Conservation (phyloP, 2,113 vertebrate genomes). For the Passerina amoena region DNA sequence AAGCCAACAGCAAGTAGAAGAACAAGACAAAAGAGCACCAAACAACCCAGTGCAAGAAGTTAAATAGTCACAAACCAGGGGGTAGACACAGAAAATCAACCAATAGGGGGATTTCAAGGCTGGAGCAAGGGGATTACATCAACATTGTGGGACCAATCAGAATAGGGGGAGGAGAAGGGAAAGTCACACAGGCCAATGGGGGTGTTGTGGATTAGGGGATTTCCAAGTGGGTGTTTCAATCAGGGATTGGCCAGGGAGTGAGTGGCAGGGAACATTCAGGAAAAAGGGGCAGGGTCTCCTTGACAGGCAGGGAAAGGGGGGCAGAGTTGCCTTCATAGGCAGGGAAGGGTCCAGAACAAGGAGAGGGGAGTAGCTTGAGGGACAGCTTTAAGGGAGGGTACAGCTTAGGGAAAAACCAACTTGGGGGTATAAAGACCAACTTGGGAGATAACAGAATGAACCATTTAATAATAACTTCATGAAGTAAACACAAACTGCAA, state of each 20-base stretch:
- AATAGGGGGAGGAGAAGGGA: too few species aligned
- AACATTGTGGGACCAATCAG: too few species aligned
- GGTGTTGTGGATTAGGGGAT: too few species aligned
- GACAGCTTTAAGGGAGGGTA: neutral
- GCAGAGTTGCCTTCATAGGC: neutral
- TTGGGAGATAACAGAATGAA: neutral
- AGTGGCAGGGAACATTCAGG: too few species aligned
- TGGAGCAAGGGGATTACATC: neutral
- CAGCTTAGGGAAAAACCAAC: neutral
- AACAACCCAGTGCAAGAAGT: fast-evolving
- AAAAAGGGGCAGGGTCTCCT: too few species aligned
- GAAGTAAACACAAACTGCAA: neutral
- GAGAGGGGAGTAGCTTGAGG: neutral
- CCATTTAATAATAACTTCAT: neutral
- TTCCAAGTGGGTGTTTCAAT: too few species aligned
- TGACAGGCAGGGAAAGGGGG: too few species aligned
- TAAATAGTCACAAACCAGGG: neutral
- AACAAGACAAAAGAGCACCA: too few species aligned
- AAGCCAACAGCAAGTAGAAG: fast-evolving
- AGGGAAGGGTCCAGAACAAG: neutral
- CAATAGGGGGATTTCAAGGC: neutral
- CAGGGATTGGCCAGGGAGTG: too few species aligned
- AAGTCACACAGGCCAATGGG: too few species aligned
- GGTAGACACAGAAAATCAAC: neutral
- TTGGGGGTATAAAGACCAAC: too few species aligned